These are phyloP conservation scores for Temnothorax nylanderi DNA, from an alignment of 1,140 invertebrate species.

Conservation along the genomic window DNA sequence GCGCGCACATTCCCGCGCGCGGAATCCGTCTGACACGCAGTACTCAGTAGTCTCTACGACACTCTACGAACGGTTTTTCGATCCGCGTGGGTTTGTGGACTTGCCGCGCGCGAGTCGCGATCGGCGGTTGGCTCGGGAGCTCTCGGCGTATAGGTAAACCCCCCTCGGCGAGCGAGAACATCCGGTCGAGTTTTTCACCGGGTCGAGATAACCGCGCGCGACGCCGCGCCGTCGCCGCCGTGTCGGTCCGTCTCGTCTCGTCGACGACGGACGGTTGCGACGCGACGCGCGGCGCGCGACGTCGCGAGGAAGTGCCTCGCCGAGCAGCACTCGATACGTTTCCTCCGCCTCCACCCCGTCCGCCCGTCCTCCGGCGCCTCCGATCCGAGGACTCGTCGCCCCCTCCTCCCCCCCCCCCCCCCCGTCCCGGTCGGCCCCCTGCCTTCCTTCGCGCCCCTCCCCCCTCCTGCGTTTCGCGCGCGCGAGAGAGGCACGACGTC, in stretches of 20 bases:
- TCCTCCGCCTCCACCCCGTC: slow-evolving; percentile 30
- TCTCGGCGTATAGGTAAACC: slow-evolving; percentile 6
- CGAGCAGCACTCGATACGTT: slow-evolving; percentile 44
- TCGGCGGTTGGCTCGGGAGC: no score
- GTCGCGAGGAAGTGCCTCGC: slow-evolving; percentile 25
- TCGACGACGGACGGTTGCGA: neutral
- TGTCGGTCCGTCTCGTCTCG: no score
- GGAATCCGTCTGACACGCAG: slow-evolving; percentile 64
- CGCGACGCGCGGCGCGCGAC: slow-evolving; percentile 8
- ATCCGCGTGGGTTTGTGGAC: slow-evolving; percentile 13
- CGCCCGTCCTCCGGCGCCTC: neutral
- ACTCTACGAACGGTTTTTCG: slow-evolving; percentile 41
- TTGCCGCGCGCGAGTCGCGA: slow-evolving; percentile 26
- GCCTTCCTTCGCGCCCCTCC: neutral
- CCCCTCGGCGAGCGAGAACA: neutral
- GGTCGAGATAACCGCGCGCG: neutral
- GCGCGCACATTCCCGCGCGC: slow-evolving; percentile 70
- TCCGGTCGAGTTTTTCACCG: no score
- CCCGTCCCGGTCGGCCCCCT: no score
- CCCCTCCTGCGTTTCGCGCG: slow-evolving; percentile 28
- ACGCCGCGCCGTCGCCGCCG: neutral
- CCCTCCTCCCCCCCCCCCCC: neutral
- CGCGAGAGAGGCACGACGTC: slow-evolving; percentile 36
- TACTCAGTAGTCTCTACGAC: slow-evolving; percentile 17
- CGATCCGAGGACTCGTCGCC: neutral